Conservation (phyloP, 2,113 vertebrate genomes). For the Zosterops pallidus region DNA sequence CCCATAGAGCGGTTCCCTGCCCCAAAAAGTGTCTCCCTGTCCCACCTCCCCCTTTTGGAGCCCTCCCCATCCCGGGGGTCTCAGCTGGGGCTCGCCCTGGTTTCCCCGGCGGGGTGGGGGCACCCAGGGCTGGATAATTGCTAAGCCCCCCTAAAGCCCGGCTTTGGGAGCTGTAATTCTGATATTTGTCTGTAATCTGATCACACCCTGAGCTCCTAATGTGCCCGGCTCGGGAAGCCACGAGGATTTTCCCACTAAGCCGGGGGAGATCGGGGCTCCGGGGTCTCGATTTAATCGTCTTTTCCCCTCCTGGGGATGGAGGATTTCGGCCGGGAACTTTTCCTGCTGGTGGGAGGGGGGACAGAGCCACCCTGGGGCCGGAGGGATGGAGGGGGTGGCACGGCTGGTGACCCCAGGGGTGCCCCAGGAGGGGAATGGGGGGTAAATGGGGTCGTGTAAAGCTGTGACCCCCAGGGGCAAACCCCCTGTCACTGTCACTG, state of each 20-base stretch:
- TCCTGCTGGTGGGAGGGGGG: not conserved
- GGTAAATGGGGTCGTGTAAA: not conserved
- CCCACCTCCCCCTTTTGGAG: not conserved
- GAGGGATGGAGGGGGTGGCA: not conserved
- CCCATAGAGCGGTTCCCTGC: too few species aligned
- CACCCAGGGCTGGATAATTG: constrained; percentile 8
- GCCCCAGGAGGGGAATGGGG: accelerated
- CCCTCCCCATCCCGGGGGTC: accelerated
- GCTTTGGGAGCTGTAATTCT: constrained; percentile 61
- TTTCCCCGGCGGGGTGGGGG: not conserved
- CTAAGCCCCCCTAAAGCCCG: constrained; percentile 27
- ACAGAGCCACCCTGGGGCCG: accelerated
- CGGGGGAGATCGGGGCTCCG: not conserved
- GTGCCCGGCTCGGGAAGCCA: constrained; percentile 26
- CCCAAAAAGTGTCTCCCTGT: too few species aligned
- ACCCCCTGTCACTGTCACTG: too few species aligned
- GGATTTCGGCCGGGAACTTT: not conserved
- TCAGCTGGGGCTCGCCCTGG: not conserved
- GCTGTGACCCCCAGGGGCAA: not conserved
- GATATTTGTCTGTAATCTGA: constrained; percentile 64
- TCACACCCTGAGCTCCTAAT: constrained; percentile 29
- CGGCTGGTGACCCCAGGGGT: accelerated
- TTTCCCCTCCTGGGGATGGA: not conserved
- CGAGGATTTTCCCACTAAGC: constrained; percentile 55
- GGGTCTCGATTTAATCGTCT: not conserved